phyloP scores from a whole-genome alignment of 2,113 vertebrate species.

The Prunella himalayana region DNA sequence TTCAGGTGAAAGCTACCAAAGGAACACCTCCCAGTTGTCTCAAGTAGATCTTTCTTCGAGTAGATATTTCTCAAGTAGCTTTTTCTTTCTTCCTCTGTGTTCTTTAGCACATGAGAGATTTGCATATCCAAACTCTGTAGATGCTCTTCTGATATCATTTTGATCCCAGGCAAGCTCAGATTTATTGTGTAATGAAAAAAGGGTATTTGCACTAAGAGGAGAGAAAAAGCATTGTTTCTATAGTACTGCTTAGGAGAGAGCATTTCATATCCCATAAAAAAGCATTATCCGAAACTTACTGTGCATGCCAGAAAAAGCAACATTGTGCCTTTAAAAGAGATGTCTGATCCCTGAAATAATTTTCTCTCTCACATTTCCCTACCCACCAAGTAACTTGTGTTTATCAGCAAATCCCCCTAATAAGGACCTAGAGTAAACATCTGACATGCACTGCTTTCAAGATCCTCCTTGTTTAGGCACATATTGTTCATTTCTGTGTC shows the following conservation, averaged over 20 bases:
- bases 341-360: not conserved
- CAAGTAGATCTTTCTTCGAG: not conserved
- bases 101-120: not conserved
- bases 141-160: not conserved
- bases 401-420: constrained; percentile 63
- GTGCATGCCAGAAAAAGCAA: constrained; percentile 22
- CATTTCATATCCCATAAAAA: constrained; percentile 27
- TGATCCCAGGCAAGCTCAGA: not conserved
- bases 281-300: constrained; percentile 41
- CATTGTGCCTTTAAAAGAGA: constrained; percentile 50
- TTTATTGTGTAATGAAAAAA: constrained; percentile 39
- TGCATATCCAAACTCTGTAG: not conserved
- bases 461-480: constrained; percentile 68
- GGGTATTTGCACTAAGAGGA: constrained; percentile 19
- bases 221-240: constrained; percentile 37
- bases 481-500: constrained; percentile 71
- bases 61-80: not conserved
- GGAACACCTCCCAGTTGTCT: not conserved
- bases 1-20: not conserved
- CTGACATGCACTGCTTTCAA: constrained; percentile 60
- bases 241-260: constrained; percentile 18
- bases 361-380: not conserved
- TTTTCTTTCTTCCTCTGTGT: not conserved
- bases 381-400: constrained; percentile 37
- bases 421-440: constrained; percentile 67